Conservation (phyloP, 2,113 vertebrate species). For the Stercorarius parasiticus region DNA sequence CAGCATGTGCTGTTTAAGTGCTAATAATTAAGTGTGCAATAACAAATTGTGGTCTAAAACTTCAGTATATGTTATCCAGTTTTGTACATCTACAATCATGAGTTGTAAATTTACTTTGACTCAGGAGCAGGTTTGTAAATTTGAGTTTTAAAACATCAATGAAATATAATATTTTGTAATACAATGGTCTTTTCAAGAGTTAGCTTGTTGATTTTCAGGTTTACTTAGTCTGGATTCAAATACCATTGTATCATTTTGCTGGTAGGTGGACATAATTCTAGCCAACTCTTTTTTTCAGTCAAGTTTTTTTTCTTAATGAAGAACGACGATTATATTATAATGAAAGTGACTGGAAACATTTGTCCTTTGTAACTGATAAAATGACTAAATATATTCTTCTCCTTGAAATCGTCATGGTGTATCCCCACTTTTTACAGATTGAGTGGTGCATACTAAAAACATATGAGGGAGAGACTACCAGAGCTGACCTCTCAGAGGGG, state of each 20-base stretch:
- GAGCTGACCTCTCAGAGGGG: background rate
- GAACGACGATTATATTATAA: fast-evolving
- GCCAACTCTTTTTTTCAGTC: background rate
- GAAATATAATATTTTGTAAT: background rate
- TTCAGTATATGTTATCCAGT: background rate
- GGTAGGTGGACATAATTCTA: background rate
- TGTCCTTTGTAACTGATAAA: background rate
- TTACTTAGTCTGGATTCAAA: background rate
- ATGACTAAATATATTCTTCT: background rate
- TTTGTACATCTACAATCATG: background rate
- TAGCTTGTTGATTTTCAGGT: background rate
- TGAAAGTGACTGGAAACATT: background rate
- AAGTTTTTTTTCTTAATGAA: background rate
- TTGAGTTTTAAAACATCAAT: background rate
- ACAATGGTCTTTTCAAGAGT: background rate
- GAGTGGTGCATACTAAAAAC: background rate
- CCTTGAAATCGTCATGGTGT: background rate
- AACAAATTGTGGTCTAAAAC: conserved; percentile 13
- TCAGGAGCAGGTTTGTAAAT: background rate
- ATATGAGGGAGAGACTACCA: background rate
- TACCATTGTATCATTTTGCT: background rate
- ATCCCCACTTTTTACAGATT: background rate
- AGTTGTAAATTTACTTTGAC: background rate
- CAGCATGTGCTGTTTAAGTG: conserved; percentile 30
- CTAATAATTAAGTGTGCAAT: conserved; percentile 50